Percentiles rank a stretch among this genome's conserved stretches.
phyloP scores from a whole-genome alignment of 2,888 invertebrate species.

The Xestia sexstrigata region DNA sequence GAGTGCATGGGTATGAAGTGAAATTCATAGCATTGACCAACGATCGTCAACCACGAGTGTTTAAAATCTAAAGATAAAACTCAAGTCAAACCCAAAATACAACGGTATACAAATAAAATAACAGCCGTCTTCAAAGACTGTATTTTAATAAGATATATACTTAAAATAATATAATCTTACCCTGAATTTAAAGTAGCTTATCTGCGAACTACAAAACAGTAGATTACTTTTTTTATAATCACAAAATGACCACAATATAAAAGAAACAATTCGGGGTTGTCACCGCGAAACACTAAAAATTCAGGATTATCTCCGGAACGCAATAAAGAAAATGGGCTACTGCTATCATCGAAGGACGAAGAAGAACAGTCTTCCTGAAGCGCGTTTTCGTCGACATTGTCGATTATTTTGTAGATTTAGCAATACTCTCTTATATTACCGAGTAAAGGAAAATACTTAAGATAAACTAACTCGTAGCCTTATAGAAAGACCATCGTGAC shows the following conservation, averaged over 20 bases:
- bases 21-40: background rate
- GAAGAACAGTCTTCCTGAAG: conserved; percentile 18
- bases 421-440: conserved; percentile 17
- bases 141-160: conserved; percentile 29
- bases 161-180: conserved; percentile 10
- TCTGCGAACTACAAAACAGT: conserved; percentile 36
- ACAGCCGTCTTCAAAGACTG: background rate
- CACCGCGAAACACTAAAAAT: conserved; percentile 43
- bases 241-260: conserved; percentile 44
- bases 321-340: conserved; percentile 31
- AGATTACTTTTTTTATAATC: conserved; percentile 49
- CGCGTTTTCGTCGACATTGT: conserved; percentile 20
- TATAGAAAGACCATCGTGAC: background rate
- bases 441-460: background rate
- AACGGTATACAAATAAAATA: conserved; percentile 1
- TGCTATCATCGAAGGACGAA: conserved; percentile 20
- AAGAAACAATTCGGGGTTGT: conserved; percentile 51
- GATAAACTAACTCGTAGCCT: conserved; percentile 1
- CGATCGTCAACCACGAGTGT: background rate
- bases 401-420: conserved; percentile 26
- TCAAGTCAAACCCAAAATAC: background rate
- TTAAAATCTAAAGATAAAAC: too few species aligned
- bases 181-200: conserved; percentile 14
- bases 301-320: conserved; percentile 37
- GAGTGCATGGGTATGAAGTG: background rate